Base-by-base conservation (phyloP, 1,140 invertebrate genomes). In the Drusus annulatus region DNA sequence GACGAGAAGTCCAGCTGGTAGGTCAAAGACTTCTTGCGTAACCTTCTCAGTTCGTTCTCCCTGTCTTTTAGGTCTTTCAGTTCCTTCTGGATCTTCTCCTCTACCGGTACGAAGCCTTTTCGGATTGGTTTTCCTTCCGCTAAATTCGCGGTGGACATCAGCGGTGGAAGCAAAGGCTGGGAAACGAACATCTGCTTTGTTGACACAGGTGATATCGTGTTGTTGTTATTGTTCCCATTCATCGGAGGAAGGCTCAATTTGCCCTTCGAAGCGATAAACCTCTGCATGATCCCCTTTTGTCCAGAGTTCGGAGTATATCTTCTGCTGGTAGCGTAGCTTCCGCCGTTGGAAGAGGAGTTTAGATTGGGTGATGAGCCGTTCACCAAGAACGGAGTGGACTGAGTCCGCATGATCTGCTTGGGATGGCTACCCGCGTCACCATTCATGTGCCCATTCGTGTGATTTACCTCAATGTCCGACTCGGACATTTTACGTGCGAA, bases 21-120 rank as follows among this genome's bases (percentile, higher is more conserved):
- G 54, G 87, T 90, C 80, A 87, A 89, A 62, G 86, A 81, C 80
- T 91, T 91, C 80, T 87, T 89, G 54, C 91, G 87, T 85, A 90
- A 88, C 68, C 89, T 93, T 91, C 93, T 95, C 15, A 95, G 87
- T 84, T 95, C 94, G 74, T 93, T 91, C 84, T 95, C 94, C 54
- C 94, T 89, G 54, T 92, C 91, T 84, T 93, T 94, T 90, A 95
- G 93, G 83, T 95, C 94, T 85, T 91, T 90, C 31, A 95, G 86
- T 86, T 95, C 94, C 77, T 93, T 93, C 85, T 95, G 94, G 76
- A 95, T 95, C 86, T 95, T 95, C 81, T 94, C 92, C 85, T 95
- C 94, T 1, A 94, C 94, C 1, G 93, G 93, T 1, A 93, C 91
- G 83, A 91, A 94, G 21, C 93, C 93, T 28, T 92, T 93, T 31